Base-by-base conservation (phyloP, 2,888 invertebrate species). In the Eristalis intricaria region DNA sequence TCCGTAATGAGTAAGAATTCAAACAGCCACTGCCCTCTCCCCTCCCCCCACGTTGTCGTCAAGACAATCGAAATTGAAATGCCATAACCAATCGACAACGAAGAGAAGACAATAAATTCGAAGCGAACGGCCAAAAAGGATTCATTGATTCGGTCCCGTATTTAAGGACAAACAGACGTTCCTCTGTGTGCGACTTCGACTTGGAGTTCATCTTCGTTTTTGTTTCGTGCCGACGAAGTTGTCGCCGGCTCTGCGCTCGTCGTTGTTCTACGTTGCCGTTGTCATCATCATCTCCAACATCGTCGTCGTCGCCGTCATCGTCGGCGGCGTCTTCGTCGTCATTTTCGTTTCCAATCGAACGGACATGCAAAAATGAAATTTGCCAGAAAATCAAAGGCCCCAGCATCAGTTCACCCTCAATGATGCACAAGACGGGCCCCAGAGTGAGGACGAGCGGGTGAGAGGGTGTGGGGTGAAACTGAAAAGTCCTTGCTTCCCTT, bases 301-400 rank as follows among this genome's bases (percentile, higher is more conserved):
- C 32, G 43, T 32, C 23, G 32, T 15, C 32, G 50, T 43, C 73
- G 23, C 63, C 71, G 76, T 79, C 87, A 87, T 87, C 84, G 79
- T 78, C 79, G 74, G n/a, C n/a, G 22, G 29, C 32, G 29, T 23
- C 23, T 22, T 26, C 58, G 23, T 68, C 71, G 76, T 79, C 87
- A 87, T 87, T 87, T 83, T 78, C 79, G 74, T 87, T 87, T 87
- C 87, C 87, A 87, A 87, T 87, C 84, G 87, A 87, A 84, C 71
- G 84, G 87, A 79, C 84, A 87, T 87, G 87, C 84, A 87, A 80
- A 84, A 87, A 80, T 80, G 87, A 76, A 87, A 87, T 87, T 87
- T 80, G 76, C 84, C 79, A 87, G 83, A 87, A 87, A 87, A 87
- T 84, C 83, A 87, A 87, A 87, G 87, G 86, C 74, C 66, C 58